phyloP scores from a whole-genome alignment of 1,140 invertebrate species.

The Holotrichia oblita region DNA sequence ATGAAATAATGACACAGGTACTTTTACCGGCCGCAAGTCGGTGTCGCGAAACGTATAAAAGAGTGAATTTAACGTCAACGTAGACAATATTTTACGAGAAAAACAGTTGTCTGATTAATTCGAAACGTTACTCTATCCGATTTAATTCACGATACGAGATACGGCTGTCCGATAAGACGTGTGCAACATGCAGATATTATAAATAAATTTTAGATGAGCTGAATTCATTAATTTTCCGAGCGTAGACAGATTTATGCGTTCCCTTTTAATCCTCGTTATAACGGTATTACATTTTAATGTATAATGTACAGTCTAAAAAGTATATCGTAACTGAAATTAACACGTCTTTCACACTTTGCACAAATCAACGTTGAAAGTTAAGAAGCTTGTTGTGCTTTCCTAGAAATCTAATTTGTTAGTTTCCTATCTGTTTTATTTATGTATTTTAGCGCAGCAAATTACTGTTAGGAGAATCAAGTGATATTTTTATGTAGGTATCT shows the following conservation, averaged over 20 bases:
- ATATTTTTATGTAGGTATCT: no score
- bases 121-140: slow-evolving; percentile 23
- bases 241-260: slow-evolving; percentile 33
- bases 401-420: no score
- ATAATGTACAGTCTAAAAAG: not conserved
- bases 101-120: slow-evolving; percentile 36
- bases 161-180: not conserved
- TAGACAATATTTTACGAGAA: slow-evolving; percentile 21
- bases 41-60: slow-evolving; percentile 35
- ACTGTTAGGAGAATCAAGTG: no score
- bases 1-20: slow-evolving; percentile 5
- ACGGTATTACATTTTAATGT: slow-evolving; percentile 4
- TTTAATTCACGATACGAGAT: slow-evolving; percentile 32
- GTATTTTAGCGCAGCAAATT: no score
- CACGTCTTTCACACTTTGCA: not conserved
- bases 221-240: slow-evolving; percentile 29
- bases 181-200: slow-evolving; percentile 31
- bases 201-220: slow-evolving; percentile 34
- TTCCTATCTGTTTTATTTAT: no score
- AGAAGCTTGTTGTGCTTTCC: no score
- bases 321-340: slow-evolving; percentile 30
- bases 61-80: slow-evolving; percentile 24
- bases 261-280: slow-evolving; percentile 34
- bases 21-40: not conserved
- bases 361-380: not conserved